These are phyloP conservation scores for Paracyclopina nana DNA, from an alignment of 1,140 invertebrate species.

Conservation along the genomic window DNA sequence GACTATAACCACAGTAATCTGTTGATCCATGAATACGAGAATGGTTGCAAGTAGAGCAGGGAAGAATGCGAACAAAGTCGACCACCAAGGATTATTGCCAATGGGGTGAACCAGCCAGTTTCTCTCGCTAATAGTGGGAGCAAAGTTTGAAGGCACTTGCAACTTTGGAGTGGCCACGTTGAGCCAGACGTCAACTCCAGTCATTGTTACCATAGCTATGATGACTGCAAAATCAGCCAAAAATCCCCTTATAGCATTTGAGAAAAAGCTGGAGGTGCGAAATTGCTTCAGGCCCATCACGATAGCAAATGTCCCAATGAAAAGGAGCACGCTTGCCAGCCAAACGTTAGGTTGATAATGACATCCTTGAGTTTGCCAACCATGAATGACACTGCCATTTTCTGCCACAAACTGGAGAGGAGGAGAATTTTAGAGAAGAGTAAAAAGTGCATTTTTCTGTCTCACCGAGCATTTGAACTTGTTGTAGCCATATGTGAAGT, in stretches of 20 bases:
- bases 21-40: slow-evolving; percentile 98
- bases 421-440: not conserved
- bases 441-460: not conserved
- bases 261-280: slow-evolving; percentile 33
- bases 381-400: not conserved
- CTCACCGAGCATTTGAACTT: not conserved
- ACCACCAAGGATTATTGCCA: slow-evolving; percentile 56
- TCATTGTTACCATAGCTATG: slow-evolving; percentile 29
- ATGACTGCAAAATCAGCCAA: slow-evolving; percentile 33
- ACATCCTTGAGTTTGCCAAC: slow-evolving; percentile 1
- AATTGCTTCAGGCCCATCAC: slow-evolving; percentile 76
- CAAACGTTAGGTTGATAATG: slow-evolving; percentile 75
- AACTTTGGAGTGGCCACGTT: slow-evolving; percentile 29
- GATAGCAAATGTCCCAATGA: slow-evolving; percentile 75
- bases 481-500: no score
- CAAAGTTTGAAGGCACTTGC: slow-evolving; percentile 30
- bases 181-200: slow-evolving; percentile 24
- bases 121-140: slow-evolving; percentile 24
- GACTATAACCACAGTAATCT: slow-evolving; percentile 94
- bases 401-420: no score
- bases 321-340: slow-evolving; percentile 84
- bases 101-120: slow-evolving; percentile 21
- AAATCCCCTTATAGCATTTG: slow-evolving; percentile 19
- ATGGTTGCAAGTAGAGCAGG: slow-evolving; percentile 88
- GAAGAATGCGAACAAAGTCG: slow-evolving; percentile 51